phyloP scores from a whole-genome alignment of 2,888 invertebrate genomes.

The Oegoconia quadripuncta region DNA sequence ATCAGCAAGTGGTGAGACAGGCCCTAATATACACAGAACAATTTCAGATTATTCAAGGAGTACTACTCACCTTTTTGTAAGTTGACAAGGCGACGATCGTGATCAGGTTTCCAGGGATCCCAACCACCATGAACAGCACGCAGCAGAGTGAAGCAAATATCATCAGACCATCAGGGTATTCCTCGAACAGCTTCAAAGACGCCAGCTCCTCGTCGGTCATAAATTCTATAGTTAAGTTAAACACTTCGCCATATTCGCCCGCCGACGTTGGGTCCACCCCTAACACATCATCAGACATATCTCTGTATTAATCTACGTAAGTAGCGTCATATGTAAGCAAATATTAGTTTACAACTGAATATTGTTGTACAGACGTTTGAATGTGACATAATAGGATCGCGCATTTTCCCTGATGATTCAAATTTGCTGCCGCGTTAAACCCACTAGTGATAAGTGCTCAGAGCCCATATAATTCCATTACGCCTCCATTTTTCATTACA shows the following conservation, averaged over 20 bases:
- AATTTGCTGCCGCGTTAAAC: slow-evolving; percentile 31
- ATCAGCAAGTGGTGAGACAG: no score
- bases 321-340: slow-evolving; percentile 37
- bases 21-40: no score
- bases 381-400: slow-evolving; percentile 1
- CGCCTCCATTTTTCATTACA: not conserved
- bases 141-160: slow-evolving; percentile 85
- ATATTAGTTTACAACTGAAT: slow-evolving; percentile 9
- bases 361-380: not conserved
- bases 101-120: slow-evolving; percentile 88
- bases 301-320: slow-evolving; percentile 18
- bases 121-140: slow-evolving; percentile 85
- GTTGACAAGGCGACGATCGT: slow-evolving; percentile 87
- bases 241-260: no score
- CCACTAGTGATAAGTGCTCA: not conserved
- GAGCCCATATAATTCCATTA: not conserved
- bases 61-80: slow-evolving; percentile 83
- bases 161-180: slow-evolving; percentile 83
- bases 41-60: no score
- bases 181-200: slow-evolving; percentile 77
- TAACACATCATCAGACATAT: slow-evolving; percentile 4
- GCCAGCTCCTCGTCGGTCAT: slow-evolving; percentile 47
- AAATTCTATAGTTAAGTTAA: slow-evolving; percentile 22
- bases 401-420: slow-evolving; percentile 59
- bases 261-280: no score